phyloP scores from a whole-genome alignment of 2,888 invertebrate genomes.

The Rhamnusium bicolor region DNA sequence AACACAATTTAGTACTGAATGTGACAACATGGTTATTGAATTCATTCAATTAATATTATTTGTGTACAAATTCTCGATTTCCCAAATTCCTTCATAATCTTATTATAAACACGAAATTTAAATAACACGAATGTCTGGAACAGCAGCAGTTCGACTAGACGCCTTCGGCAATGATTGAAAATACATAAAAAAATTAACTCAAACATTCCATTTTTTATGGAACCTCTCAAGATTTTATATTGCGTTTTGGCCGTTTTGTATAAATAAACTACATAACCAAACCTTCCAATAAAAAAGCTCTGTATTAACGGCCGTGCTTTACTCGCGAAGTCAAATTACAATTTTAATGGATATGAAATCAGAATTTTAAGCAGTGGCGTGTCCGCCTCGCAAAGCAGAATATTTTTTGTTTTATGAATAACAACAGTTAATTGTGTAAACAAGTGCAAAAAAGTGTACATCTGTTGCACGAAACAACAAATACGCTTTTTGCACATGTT shows the following conservation, averaged over 20 bases:
- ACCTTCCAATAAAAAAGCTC: constrained; percentile 1
- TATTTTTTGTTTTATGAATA: too few species aligned
- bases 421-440: too few species aligned
- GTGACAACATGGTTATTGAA: too few species aligned
- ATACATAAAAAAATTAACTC: neutral
- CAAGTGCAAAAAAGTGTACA: too few species aligned
- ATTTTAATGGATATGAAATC: neutral
- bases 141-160: neutral
- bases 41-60: too few species aligned
- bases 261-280: constrained; percentile 12
- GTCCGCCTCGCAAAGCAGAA: too few species aligned
- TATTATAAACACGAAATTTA: neutral
- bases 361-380: neutral
- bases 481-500: too few species aligned
- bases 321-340: neutral
- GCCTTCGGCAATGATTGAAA: neutral
- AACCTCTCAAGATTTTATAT: constrained; percentile 1
- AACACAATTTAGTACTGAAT: too few species aligned
- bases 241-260: neutral
- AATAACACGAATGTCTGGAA: neutral
- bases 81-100: neutral
- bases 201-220: neutral
- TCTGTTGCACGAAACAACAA: too few species aligned
- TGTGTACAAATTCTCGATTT: too few species aligned
- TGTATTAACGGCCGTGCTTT: neutral